Base-by-base conservation (phyloP, 2,888 invertebrate genomes). In the Terebella lapidaria region DNA sequence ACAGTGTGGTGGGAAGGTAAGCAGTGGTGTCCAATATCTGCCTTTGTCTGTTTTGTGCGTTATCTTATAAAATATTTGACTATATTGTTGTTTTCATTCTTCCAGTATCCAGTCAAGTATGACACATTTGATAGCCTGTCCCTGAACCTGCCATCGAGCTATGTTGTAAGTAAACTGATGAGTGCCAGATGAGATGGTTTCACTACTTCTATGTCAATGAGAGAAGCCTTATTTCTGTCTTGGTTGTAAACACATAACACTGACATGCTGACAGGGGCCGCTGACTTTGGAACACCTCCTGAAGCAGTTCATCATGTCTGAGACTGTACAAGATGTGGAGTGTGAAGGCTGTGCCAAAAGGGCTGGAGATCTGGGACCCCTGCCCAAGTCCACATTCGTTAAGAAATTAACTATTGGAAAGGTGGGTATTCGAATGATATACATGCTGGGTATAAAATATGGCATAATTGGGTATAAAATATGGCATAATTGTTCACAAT, bases 61-160 rank as follows among this genome's bases (percentile, higher is more conserved):
- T n/a, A n/a, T n/a, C n/a, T n/a, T n/a, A n/a, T n/a, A n/a, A n/a
- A n/a, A n/a, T n/a, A n/a, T n/a, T n/a, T n/a, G n/a, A n/a, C n/a
- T n/a, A n/a, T n/a, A n/a, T n/a, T n/a, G n/a, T n/a, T n/a, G n/a
- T n/a, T n/a, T n/a, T n/a, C n/a, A n/a, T 15, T 35, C 10, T 35
- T 35, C n/a, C 83, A 92, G 88, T 90, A 90, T 64, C 88, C 91
- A 0, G 89, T 93, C n/a, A 88, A 90, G 26, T 92, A 92, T 78
- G 94, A 94, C 79, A 91, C 91, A 75, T 91, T 94, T 76, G 93
- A 94, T 81, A 91, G 91, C 75, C 84, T 94, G 51, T 91, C 93
- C 0, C 81, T 94, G 54, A 88, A 89, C 52, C 66, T 78, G 52
- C 76, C 77, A 18, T 61, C 70, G 28, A 67, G 66, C 28, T 56